Evolutionary conservation across 1,140 invertebrate genomes (phyloP), one percentile per base, ranked within the genome.

Genomic region (Drosophila teissieri): DNA sequence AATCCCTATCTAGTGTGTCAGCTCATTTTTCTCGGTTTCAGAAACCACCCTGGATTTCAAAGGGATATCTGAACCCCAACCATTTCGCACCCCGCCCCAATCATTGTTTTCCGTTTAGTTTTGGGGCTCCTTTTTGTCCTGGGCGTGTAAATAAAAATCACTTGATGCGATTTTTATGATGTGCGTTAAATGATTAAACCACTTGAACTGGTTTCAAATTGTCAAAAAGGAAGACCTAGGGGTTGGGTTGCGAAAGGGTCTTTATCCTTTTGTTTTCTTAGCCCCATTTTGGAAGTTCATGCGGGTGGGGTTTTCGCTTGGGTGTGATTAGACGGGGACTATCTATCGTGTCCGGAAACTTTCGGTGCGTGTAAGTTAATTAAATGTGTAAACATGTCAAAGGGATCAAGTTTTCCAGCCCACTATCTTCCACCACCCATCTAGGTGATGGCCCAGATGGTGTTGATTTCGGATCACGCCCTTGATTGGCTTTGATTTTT

Each of bases 131-230:
- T 64, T 73, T 73, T 77, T 60, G 75, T 85, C 51, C 67, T 73
- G 63, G 49, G 67, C 58, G 83, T 76, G 83, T 88, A 86, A 86
- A 89, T 83, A 89, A 89, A 88, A 88, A 78, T 88, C 84, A 90
- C 80, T 90, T 90, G 80, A 89, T 89, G 74, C 55, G 85, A 89
- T 90, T 89, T 89, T 90, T 90, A 89, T 85, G 85, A 89, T 90
- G 85, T 78, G 85, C 86, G 80, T 90, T 89, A 89, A 89, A 89
- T 89, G 85, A 89, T 89, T 89, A 89, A 85, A 85, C 81, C 85
- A 90, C 85, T 89, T 90, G 85, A 90, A 84, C 88, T 84, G 84
- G 84, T 84, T 57, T 88, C 84, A 89, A 88, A 88, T 88, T 89
- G 84, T 74, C 84, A 73, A 75, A 81, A 58, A 57, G 52, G 62